Base-by-base conservation (phyloP, 30 jellyfish, hydroid and myxozoan genomes). In the Aurelia sp. region DNA sequence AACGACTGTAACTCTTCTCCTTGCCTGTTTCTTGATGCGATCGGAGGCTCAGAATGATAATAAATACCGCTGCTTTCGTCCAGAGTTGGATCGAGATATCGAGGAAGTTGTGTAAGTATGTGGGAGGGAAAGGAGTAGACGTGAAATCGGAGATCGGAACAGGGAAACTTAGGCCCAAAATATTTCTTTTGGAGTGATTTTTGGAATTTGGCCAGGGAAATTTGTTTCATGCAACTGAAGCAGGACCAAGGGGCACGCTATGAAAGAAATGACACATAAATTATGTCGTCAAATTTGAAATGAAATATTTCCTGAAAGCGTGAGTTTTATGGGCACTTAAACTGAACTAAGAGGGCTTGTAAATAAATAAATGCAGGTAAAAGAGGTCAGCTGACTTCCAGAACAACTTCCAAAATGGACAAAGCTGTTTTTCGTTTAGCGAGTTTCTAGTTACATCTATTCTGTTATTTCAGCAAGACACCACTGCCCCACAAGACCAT, bases 401-500 rank as follows among this genome's bases (percentile, higher is more conserved):
- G 33, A 2, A 27, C 33, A 27, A 2, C 33, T 27, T 2, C 33
- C 1, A 27, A 27, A 27, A 27, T 27, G 33, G 33, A 27, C 33
- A 27, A 27, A 27, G 2, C 33, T 27, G 33, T 27, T 27, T 27
- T 27, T 27, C 33, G 33, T 27, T 27, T 27, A 0, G n/a, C n/a
- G n/a, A n/a, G n/a, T n/a, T 44, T 44, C 15, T 13, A 44, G 9
- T 21, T 5, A 58, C 24, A 17, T n/a, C 31, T 57, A 4, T 24
- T 52, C 1, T 21, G 30, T 35, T 24, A 21, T 57, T 48, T 18
- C 48, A 76, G 87, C 20, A 76, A 76, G 21, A 76, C 96, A 61
- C 63, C 95, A 78, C 59, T 30, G 48, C 99, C 99, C 9, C 97
- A 94, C 53, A 84, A 87, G 59, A 53, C 47, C 48, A 55, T 94